Base-by-base conservation (phyloP, 2,888 invertebrate species). In the Teleogryllus oceanicus region DNA sequence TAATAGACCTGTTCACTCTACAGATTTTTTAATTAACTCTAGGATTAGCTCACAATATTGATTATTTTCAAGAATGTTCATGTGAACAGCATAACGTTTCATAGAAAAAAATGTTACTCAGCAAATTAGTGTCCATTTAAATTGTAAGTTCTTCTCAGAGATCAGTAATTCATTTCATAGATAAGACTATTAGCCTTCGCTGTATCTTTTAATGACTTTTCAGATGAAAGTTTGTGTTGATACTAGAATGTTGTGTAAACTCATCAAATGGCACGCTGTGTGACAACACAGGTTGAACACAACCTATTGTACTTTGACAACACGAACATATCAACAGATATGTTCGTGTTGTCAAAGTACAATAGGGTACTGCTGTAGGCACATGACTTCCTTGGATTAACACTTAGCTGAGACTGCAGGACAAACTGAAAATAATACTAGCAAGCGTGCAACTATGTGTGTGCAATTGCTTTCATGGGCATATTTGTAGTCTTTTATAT, bases 361-460 rank as follows among this genome's bases (percentile, higher is more conserved):
- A n/a, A 10, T 50, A n/a, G 50, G 49, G 18, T 50, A n/a, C 21
- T 13, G 49, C n/a, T 50, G 78, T n/a, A 49, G 50, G 16, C 50
- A 78, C 77, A 51, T 24, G 51, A 50, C 50, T 50, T 51, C 16
- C 16, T 16, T 78, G 78, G 50, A 51, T 24, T 21, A 50, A 50
- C 78, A 50, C 77, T 37, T 50, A 50, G 21, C 78, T n/a, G 50
- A 49, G 21, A 51, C 78, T 78, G 49, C 50, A 16, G 78, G n/a
- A 50, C 18, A 76, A 21, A 49, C 62, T 62, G 4, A 18, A 18
- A 62, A 8, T 16, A 18, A n/a, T 62, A 8, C 62, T 62, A 62
- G 62, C 62, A 62, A 62, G 37, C 16, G 16, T 62, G 62, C 78
- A 78, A 10, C 20, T 49, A 49, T 50, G 50, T 50, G n/a, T 77